Percentiles rank a stretch among this genome's conserved stretches.
These are phyloP conservation scores for Procavia capensis DNA, from an alignment of 2,113 vertebrate species.

Conservation along the genomic window DNA sequence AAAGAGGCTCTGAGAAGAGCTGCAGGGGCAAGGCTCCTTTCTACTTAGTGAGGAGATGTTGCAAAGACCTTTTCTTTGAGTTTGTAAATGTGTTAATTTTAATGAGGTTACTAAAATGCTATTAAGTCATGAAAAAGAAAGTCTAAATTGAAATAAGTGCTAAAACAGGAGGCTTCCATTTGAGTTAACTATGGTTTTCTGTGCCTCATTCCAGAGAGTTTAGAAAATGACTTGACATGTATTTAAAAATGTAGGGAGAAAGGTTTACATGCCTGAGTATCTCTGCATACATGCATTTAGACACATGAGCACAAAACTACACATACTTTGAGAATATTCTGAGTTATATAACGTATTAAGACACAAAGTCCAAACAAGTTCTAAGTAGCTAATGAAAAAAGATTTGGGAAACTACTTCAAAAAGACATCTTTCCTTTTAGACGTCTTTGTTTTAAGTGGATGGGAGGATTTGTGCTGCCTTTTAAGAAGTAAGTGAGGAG, in stretches of 20 bases:
- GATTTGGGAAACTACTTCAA: not conserved
- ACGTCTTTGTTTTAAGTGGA: not conserved
- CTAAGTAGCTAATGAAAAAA: not conserved
- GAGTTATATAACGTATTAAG: not conserved
- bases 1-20: conserved; percentile 52
- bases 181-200: not conserved
- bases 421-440: not conserved
- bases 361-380: not conserved
- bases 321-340: not conserved
- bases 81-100: not conserved
- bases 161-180: not conserved
- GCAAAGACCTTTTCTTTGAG: not conserved
- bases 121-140: not conserved
- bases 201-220: not conserved
- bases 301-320: no score
- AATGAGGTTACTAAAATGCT: not conserved
- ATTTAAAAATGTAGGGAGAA: not conserved
- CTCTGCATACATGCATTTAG: not conserved
- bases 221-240: not conserved
- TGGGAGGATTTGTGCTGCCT: not conserved
- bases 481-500: not conserved
- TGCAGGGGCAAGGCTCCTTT: not conserved
- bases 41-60: not conserved
- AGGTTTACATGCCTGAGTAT: not conserved
- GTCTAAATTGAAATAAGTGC: not conserved